A percentile compares a stretch with the other conserved stretches of the same genome.
Evolutionary conservation across 2,113 vertebrate genomes (phyloP).

Genomic region (Heterochromis multidens): DNA sequence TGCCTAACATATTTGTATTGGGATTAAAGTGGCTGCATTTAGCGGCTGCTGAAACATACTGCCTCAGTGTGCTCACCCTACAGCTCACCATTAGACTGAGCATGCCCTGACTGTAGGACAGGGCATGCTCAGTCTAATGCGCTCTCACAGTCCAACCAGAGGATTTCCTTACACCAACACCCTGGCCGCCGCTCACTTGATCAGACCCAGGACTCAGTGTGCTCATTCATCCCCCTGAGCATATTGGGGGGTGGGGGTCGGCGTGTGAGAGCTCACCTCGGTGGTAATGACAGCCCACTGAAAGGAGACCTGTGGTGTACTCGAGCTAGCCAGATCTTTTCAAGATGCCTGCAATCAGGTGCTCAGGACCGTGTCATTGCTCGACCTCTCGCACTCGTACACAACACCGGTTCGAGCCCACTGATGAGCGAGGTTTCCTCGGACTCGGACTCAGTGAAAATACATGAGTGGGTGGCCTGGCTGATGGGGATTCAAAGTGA

Average conservation of each 20-base stretch:
- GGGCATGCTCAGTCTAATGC: conserved; percentile 77
- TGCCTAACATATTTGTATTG: conserved; percentile 53
- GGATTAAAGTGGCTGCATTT: conserved; percentile 57
- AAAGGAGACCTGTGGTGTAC: conserved; percentile 67
- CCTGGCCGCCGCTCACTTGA: conserved; percentile 71
- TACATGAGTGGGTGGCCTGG: conserved; percentile 19
- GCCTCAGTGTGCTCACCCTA: conserved; percentile 43
- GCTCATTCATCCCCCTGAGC: conserved; percentile 60
- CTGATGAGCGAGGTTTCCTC: conserved; percentile 16
- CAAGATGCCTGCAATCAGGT: conserved; percentile 82
- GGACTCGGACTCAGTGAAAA: not conserved
- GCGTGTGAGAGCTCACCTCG: conserved; percentile 60
- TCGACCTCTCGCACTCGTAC: conserved; percentile 15
- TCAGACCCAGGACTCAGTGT: conserved; percentile 72
- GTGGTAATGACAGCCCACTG: conserved; percentile 73
- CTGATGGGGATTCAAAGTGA: conserved; percentile 34
- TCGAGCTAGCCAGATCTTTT: conserved; percentile 71
- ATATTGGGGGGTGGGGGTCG: not conserved
- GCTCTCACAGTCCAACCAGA: conserved; percentile 78
- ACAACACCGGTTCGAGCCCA: not conserved
- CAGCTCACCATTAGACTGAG: conserved; percentile 38
- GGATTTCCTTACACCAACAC: conserved; percentile 69
- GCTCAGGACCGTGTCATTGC: conserved; percentile 72
- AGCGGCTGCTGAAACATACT: conserved; percentile 53
- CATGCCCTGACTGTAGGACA: not conserved